Conservation (phyloP, 1,140 invertebrate species). For the Trichogramma pretiosum region DNA sequence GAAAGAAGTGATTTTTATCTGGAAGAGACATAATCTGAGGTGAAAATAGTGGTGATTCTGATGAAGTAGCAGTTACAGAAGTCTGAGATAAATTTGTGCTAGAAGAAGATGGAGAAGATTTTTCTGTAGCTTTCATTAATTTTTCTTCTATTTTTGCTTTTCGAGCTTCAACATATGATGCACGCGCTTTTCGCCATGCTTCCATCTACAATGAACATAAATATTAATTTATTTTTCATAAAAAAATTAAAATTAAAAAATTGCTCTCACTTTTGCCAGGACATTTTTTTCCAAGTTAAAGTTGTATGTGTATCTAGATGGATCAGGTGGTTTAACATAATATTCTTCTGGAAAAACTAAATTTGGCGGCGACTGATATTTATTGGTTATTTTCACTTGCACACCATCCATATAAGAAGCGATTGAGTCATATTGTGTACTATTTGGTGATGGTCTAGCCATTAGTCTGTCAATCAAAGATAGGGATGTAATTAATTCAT, state of each 20-base stretch:
- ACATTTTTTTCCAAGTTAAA: constrained; percentile 63
- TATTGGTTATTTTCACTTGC: constrained; percentile 78
- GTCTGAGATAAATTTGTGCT: constrained; percentile 21
- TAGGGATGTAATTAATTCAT: too few species aligned
- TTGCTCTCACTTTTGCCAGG: constrained; percentile 49
- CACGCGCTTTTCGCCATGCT: constrained; percentile 56
- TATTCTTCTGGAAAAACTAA: constrained; percentile 61
- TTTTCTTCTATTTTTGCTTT: constrained; percentile 49
- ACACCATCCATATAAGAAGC: constrained; percentile 68
- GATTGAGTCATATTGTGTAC: constrained; percentile 34
- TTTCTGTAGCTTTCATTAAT: constrained; percentile 47
- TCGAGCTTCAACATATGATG: constrained; percentile 50
- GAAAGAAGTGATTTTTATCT: too few species aligned
- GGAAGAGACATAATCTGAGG: too few species aligned
- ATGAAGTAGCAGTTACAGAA: constrained; percentile 33
- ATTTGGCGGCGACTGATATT: constrained; percentile 67
- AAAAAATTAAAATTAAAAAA: too few species aligned
- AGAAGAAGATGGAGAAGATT: constrained; percentile 33
- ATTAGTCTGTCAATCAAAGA: too few species aligned
- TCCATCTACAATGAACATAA: constrained; percentile 39
- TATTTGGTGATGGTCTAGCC: constrained; percentile 28
- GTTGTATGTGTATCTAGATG: constrained; percentile 56
- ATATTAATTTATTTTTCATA: neutral
- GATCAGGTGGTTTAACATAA: constrained; percentile 48
- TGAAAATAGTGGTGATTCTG: constrained; percentile 38